Percentiles rank a stretch among this genome's conserved stretches.
These are phyloP conservation scores for Eubucco bourcierii DNA, from an alignment of 2,113 vertebrate genomes.

Conservation along the genomic window DNA sequence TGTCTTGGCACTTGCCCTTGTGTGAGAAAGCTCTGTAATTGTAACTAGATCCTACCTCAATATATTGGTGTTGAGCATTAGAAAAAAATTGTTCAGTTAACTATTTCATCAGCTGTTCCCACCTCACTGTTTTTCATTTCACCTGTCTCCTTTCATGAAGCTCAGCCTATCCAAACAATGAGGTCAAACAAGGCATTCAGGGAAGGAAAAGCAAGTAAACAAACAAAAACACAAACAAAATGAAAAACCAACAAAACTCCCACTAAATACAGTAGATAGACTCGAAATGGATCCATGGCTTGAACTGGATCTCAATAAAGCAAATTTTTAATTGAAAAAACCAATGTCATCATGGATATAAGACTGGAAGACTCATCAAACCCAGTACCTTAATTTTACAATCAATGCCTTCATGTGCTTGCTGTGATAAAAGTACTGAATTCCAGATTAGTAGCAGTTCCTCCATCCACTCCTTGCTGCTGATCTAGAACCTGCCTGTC, in stretches of 20 bases:
- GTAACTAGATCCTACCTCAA: not conserved
- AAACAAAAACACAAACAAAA: too few species aligned
- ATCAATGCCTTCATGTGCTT: not conserved
- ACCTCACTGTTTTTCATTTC: not conserved
- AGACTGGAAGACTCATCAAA: not conserved
- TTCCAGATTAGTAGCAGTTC: not conserved
- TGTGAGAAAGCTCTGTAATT: not conserved
- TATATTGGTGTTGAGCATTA: not conserved
- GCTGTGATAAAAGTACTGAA: not conserved
- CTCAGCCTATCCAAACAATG: not conserved
- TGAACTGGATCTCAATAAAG: not conserved
- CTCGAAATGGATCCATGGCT: not conserved
- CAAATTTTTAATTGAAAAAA: not conserved
- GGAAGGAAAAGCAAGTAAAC: not conserved
- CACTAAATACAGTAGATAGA: not conserved
- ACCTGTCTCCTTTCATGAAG: not conserved
- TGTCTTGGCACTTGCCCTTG: not conserved
- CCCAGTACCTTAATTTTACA: not conserved
- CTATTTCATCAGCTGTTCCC: not conserved
- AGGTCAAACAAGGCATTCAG: accelerated
- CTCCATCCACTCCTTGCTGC: accelerated
- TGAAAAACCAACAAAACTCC: too few species aligned
- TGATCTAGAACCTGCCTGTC: not conserved
- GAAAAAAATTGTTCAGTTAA: not conserved
- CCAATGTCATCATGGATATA: not conserved